These are phyloP conservation scores for Rhinichthys klamathensis DNA, from an alignment of 2,113 vertebrate genomes.

Conservation along the genomic window DNA sequence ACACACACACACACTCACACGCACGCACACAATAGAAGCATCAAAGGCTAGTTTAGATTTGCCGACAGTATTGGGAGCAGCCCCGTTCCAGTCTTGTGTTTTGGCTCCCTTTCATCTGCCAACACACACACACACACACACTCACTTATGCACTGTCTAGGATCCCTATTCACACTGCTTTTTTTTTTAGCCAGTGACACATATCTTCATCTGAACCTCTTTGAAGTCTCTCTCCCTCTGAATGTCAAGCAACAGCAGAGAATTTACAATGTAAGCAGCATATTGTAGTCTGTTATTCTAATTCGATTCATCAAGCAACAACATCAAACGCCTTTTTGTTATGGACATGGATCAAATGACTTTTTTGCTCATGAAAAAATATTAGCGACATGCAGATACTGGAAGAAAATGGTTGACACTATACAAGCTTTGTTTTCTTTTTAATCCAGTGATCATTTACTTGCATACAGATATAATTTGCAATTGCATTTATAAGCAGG, in stretches of 20 bases:
- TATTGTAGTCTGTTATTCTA: conserved; percentile 62
- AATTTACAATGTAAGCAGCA: conserved; percentile 52
- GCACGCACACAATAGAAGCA: conserved; percentile 53
- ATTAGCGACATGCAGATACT: neutral
- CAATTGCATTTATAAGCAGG: conserved; percentile 76
- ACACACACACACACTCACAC: neutral
- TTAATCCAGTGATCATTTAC: neutral
- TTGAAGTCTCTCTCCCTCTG: conserved; percentile 61
- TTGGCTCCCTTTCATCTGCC: conserved; percentile 55
- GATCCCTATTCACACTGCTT: conserved; percentile 36
- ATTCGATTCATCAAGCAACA: conserved; percentile 63
- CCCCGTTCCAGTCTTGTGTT: conserved; percentile 53
- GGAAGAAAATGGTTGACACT: neutral
- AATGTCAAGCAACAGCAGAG: conserved; percentile 52
- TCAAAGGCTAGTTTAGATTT: conserved; percentile 59
- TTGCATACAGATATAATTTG: neutral
- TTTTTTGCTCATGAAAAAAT: conserved; percentile 14
- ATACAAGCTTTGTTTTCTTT: neutral
- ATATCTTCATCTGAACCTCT: conserved; percentile 52
- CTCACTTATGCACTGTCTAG: conserved; percentile 3
- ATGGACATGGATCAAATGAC: conserved; percentile 51
- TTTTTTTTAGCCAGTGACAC: conserved; percentile 43
- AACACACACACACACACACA: conserved; percentile 28
- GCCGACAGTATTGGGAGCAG: conserved; percentile 35
- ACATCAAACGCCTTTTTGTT: conserved; percentile 67